Base-by-base conservation (phyloP, 1,140 invertebrate genomes). In the Hormaphis cornu region DNA sequence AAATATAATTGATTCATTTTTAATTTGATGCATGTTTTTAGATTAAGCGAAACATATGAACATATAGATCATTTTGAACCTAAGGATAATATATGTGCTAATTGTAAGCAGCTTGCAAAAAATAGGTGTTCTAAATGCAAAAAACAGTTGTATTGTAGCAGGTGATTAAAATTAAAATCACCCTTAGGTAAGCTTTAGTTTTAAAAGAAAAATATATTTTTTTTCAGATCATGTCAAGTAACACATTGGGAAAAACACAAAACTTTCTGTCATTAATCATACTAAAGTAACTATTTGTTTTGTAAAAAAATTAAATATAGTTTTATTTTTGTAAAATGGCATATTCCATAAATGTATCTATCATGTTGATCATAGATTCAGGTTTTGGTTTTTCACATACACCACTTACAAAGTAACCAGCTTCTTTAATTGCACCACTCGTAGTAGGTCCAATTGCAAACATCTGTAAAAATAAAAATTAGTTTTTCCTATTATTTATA, bases 81-180 rank as follows among this genome's bases (percentile, higher is more conserved):
- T 24, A 80, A 81, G 16, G 77, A 80, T 0, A 76, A 79, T 0
- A 79, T 79, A 56, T 85, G 83, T 72, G 78, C 79, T 3, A 77
- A 78, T 56, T 85, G 83, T 70, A 81, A 80, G 0, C 79, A 82
- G 35, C 77, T 75, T 28, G 82, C 83, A 0, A 77, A 76, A 66
- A 82, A 83, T 74, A 79, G 82, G 71, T 85, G 83, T 73, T 83
- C 83, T 0, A 74, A 78, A 24, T 84, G 83, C 75, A 83, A 83
- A 74, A 80, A 76, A 7, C 78, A 80, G 61, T 84, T 82, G 82
- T 85, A 85, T 75, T 85, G 83, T 74, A 79, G 80, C 48, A 80
- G 80, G 80, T 81, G 73, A 72, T n/a, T 74, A 56, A 52, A 33
- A 22, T 28, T 28, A 16, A 48, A 14, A 33, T 22, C 8, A 35